Percentiles rank a stretch among this genome's conserved stretches.
These are phyloP conservation scores for Nymphalis io DNA, from an alignment of 1,140 invertebrate genomes.

Conservation along the genomic window DNA sequence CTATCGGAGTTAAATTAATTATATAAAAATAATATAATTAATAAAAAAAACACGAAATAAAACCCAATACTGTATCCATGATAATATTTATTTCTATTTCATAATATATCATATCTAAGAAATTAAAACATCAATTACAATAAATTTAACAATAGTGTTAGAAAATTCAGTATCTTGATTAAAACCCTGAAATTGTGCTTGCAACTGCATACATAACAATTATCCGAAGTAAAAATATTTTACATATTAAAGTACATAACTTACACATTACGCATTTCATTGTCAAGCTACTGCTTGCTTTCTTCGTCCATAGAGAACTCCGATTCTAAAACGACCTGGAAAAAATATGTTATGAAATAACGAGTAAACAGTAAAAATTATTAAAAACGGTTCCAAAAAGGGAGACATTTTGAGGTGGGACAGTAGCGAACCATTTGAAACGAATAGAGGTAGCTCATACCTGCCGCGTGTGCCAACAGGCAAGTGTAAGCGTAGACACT, in stretches of 20 bases:
- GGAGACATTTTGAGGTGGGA: too few relatives aligned
- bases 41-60: background rate
- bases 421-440: too few relatives aligned
- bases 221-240: background rate
- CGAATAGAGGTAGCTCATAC: too few relatives aligned
- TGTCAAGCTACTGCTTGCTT: constrained; percentile 37
- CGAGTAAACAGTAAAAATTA: background rate
- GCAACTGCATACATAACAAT: background rate
- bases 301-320: constrained; percentile 60
- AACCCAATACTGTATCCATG: constrained; percentile 15
- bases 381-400: too few relatives aligned
- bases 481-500: too few relatives aligned
- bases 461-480: too few relatives aligned
- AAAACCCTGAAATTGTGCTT: constrained; percentile 10
- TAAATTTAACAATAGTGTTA: constrained; percentile 9
- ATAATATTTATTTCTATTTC: constrained; percentile 31
- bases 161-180: constrained; percentile 12
- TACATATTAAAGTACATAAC: background rate
- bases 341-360: constrained; percentile 26
- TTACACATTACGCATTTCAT: background rate
- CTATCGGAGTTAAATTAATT: background rate
- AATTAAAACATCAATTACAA: constrained; percentile 22
- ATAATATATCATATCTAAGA: constrained; percentile 20
- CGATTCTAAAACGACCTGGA: constrained; percentile 60
- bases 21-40: background rate